These are phyloP conservation scores for Danio jaintianensis DNA, from an alignment of 2,797 vertebrate species.

Conservation along the genomic window DNA sequence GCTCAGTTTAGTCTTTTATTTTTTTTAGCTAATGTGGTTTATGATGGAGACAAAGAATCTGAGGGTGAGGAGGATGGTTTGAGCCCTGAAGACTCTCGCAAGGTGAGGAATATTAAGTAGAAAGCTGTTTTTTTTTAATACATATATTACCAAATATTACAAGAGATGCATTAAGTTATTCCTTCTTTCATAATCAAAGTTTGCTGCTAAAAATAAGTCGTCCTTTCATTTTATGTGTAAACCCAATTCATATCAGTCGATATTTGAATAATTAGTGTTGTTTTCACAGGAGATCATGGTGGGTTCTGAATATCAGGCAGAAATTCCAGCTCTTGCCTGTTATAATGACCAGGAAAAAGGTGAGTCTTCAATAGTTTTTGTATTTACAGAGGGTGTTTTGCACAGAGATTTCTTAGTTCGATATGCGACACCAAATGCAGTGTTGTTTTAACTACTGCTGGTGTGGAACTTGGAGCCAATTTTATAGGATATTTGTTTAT, in stretches of 20 bases:
- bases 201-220: background rate
- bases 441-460: too few species aligned
- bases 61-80: conserved; percentile 83
- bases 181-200: background rate
- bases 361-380: conserved; percentile 57
- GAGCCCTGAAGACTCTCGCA: conserved; percentile 86
- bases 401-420: too few species aligned
- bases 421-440: too few species aligned
- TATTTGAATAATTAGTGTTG: background rate
- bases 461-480: too few species aligned
- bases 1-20: background rate
- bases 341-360: conserved; percentile 75
- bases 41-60: conserved; percentile 87
- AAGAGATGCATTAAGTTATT: background rate
- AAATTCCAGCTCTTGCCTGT: conserved; percentile 83
- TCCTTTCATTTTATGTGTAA: background rate
- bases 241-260: background rate
- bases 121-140: background rate
- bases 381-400: background rate
- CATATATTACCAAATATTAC: background rate
- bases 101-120: conserved; percentile 70
- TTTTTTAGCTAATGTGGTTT: conserved; percentile 81
- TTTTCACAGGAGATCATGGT: conserved; percentile 87
- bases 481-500: too few species aligned
- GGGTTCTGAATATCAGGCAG: conserved; percentile 87